These are phyloP conservation scores for Coryphaenoides rupestris DNA, from an alignment of 2,113 vertebrate genomes.

Conservation along the genomic window DNA sequence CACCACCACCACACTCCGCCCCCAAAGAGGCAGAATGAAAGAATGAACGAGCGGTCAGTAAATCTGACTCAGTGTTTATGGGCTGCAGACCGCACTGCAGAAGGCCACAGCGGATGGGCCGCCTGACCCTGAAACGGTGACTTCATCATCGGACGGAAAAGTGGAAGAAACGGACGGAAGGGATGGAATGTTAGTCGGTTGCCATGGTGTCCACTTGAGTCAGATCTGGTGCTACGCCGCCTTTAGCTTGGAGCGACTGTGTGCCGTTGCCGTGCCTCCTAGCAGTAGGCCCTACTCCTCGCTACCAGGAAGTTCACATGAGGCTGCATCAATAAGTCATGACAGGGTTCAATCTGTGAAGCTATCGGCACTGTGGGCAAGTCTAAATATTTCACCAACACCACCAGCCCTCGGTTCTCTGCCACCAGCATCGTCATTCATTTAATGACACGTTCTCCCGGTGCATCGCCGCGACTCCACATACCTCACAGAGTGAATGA, in stretches of 20 bases:
- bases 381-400: slow-evolving; percentile 47
- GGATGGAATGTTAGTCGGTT: too few species aligned
- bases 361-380: slow-evolving; percentile 22
- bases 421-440: background rate
- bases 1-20: slow-evolving; percentile 33
- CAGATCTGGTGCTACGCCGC: too few species aligned
- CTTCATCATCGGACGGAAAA: slow-evolving; percentile 34
- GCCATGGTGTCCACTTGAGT: too few species aligned
- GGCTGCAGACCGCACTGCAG: slow-evolving; percentile 48
- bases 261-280: too few species aligned
- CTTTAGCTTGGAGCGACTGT: too few species aligned
- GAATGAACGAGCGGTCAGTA: slow-evolving; percentile 42
- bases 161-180: slow-evolving; percentile 9
- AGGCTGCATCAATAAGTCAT: slow-evolving; percentile 34
- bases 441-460: slow-evolving; percentile 35
- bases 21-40: slow-evolving; percentile 48
- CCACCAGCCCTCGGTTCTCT: slow-evolving; percentile 15
- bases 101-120: slow-evolving; percentile 47
- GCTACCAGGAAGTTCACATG: background rate
- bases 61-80: slow-evolving; percentile 61
- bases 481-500: slow-evolving; percentile 44
- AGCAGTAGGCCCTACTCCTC: too few species aligned
- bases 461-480: slow-evolving; percentile 38
- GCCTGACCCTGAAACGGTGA: slow-evolving; percentile 46
- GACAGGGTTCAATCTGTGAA: slow-evolving; percentile 17